Conservation (phyloP, 2,888 invertebrate species). For the Pristionchus arcanus region DNA sequence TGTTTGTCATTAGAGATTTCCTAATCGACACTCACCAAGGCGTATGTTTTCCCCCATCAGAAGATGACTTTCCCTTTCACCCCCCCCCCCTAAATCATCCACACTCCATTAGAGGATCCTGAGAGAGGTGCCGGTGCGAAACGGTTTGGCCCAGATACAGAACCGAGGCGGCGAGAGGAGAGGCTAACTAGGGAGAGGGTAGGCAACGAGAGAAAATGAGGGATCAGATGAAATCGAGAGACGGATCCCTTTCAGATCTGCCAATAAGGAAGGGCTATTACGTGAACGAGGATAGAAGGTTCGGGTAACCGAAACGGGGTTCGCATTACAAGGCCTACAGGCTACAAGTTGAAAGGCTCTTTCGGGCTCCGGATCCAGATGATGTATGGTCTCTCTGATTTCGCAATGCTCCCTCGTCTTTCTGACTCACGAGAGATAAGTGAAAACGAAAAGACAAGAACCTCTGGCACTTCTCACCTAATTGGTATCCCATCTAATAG, state of each 20-base stretch:
- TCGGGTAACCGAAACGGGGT: neutral
- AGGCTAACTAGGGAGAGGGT: slow-evolving; percentile 1
- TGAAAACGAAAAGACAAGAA: too few relatives aligned
- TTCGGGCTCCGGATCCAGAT: neutral
- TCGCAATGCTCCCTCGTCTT: too few relatives aligned
- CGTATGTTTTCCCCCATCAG: neutral
- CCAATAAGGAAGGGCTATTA: slow-evolving; percentile 43
- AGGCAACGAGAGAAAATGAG: slow-evolving; percentile 37
- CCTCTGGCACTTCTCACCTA: too few relatives aligned
- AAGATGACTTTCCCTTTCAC: slow-evolving; percentile 14
- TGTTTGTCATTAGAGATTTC: neutral
- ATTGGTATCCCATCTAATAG: too few relatives aligned
- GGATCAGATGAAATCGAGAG: slow-evolving; percentile 38
- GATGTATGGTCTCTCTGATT: too few relatives aligned
- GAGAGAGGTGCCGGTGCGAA: slow-evolving; percentile 23
- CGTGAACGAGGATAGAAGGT: slow-evolving; percentile 15
- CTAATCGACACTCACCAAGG: neutral
- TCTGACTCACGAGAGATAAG: too few relatives aligned
- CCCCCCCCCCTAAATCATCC: neutral
- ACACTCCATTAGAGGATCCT: slow-evolving; percentile 18
- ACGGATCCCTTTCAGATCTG: neutral
- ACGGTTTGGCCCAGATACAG: slow-evolving; percentile 32
- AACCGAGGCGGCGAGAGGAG: neutral
- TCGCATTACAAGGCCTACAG: neutral
- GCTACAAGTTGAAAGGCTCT: neutral